Percentiles rank a stretch among this genome's conserved stretches.
Conservation (phyloP, 2,888 invertebrate species). For the Ptychoptera albimana region DNA sequence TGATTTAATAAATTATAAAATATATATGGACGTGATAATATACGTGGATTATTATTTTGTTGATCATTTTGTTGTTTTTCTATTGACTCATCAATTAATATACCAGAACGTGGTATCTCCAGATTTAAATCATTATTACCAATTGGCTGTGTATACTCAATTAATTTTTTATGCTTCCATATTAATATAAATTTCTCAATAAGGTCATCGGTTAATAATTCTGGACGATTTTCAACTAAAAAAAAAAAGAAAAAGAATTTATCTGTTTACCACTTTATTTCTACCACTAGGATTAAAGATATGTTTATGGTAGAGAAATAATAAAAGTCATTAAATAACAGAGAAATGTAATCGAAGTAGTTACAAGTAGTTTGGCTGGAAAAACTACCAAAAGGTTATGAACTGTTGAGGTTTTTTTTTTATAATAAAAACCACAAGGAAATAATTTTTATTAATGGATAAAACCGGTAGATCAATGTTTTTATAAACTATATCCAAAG, state of each 20-base stretch:
- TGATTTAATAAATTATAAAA: slow-evolving; percentile 8
- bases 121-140: not conserved
- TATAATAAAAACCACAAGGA: too few species aligned
- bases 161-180: slow-evolving; percentile 14
- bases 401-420: too few species aligned
- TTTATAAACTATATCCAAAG: too few species aligned
- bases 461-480: too few species aligned
- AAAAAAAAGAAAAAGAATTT: not conserved
- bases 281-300: not conserved
- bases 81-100: not conserved
- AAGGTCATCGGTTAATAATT: slow-evolving; percentile 14
- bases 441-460: too few species aligned
- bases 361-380: too few species aligned
- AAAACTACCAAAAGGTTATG: too few species aligned
- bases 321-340: too few species aligned
- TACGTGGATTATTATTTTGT: not conserved
- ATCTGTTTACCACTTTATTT: too few species aligned
- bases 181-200: slow-evolving; percentile 13
- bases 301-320: too few species aligned
- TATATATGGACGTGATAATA: slow-evolving; percentile 3
- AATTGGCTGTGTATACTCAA: slow-evolving; percentile 10
- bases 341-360: too few species aligned
- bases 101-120: slow-evolving; percentile 1
- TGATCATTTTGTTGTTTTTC: not conserved
- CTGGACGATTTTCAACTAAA: slow-evolving; percentile 12